phyloP scores from a whole-genome alignment of 2,797 vertebrate genomes.

The Micrastur ruficollis region DNA sequence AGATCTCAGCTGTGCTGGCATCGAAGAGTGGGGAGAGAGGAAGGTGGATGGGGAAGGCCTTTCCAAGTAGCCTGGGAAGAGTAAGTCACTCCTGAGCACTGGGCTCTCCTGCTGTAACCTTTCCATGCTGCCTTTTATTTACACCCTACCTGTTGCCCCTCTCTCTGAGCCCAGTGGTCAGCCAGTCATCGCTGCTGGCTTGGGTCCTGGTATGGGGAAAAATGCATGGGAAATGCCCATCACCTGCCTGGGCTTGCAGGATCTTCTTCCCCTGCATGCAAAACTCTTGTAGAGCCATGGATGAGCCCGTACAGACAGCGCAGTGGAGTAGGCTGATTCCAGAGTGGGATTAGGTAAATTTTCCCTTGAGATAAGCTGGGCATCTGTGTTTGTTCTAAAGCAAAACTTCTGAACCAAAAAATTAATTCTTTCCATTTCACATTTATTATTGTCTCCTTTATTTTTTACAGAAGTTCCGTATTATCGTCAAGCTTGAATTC shows the following conservation, averaged over 20 bases:
- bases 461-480: not conserved
- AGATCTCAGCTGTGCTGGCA: not conserved
- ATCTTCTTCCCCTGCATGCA: not conserved
- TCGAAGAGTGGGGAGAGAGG: not conserved
- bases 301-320: accelerated
- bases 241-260: not conserved
- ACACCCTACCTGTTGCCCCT: not conserved
- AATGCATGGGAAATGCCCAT: not conserved
- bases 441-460: not conserved
- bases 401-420: not conserved
- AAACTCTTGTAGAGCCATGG: not conserved
- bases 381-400: not conserved
- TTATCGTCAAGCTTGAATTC: not conserved
- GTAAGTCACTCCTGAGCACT: not conserved
- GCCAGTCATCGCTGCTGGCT: not conserved
- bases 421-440: not conserved
- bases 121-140: not conserved
- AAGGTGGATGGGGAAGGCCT: not conserved
- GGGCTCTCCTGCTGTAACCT: not conserved
- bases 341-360: not conserved
- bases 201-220: not conserved
- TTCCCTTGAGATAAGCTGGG: not conserved
- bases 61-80: not conserved
- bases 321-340: not conserved
- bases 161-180: not conserved